These are phyloP conservation scores for Drosophila quadrilineata DNA, from an alignment of 1,140 invertebrate species.

Conservation along the genomic window DNA sequence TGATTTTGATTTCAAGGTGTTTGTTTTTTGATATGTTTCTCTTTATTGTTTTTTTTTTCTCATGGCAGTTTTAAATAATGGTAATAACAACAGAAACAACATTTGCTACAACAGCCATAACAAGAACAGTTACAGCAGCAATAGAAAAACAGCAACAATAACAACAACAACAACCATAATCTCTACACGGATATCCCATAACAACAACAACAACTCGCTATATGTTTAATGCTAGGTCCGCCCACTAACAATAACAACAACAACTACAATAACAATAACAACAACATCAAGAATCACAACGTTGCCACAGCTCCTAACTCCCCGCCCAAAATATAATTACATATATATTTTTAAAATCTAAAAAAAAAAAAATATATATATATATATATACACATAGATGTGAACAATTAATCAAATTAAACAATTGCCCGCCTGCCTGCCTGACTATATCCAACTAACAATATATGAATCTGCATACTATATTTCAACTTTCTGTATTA, in stretches of 20 bases:
- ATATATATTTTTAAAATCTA: too few species aligned
- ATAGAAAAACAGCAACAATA: slow-evolving; percentile 1
- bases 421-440: slow-evolving; percentile 47
- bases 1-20: slow-evolving; percentile 28
- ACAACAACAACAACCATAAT: slow-evolving; percentile 21
- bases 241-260: slow-evolving; percentile 35
- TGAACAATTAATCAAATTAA: not conserved
- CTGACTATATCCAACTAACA: slow-evolving; percentile 35
- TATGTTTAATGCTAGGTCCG: not conserved
- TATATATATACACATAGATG: slow-evolving; percentile 17
- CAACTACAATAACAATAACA: slow-evolving; percentile 7
- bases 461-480: too few species aligned
- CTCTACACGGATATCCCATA: not conserved
- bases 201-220: slow-evolving; percentile 18
- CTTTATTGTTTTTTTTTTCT: slow-evolving; percentile 23
- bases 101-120: slow-evolving; percentile 20
- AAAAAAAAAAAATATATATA: slow-evolving; percentile 3
- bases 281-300: slow-evolving; percentile 26
- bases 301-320: slow-evolving; percentile 23
- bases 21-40: too few species aligned
- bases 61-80: slow-evolving; percentile 35
- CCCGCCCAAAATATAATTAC: slow-evolving; percentile 9
- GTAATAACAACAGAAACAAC: slow-evolving; percentile 38
- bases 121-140: slow-evolving; percentile 13
- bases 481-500: too few species aligned